Evolutionary conservation across 2,888 invertebrate species (phyloP), one percentile per base, ranked within the genome.

Genomic region (Laspeyria flexula): DNA sequence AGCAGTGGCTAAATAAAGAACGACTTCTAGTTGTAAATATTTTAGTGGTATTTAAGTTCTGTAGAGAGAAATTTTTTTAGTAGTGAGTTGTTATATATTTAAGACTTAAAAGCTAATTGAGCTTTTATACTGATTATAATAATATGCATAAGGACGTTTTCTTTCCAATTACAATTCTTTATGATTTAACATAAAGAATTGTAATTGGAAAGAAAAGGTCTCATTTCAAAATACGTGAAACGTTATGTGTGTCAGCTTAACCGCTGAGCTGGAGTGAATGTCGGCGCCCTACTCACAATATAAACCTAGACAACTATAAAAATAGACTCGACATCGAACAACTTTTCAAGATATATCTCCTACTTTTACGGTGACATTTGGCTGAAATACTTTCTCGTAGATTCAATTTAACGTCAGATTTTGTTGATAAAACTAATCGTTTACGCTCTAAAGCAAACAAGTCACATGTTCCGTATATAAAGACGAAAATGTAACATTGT

Each of bases 241-340:
- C 25, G 13, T 48, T 29, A 35, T 40, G 6, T 23, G 31, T 42
- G 33, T 46, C 21, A 25, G 7, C 31, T 18, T 44, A 33, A 65
- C 34, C 9, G 42, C 45, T 10, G 27, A 11, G 27, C 30, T 31
- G 40, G 27, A 29, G n/a, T 31, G 21, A 55, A 44, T 45, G 49
- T 58, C 49, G 40, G 29, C 50, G 40, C 43, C 27, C 13, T 43
- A 38, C 31, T 46, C 16, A 27, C 18, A 54, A 18, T 45, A 25
- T 25, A 48, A 29, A 44, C 38, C 42, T 37, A 50, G 38, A 57
- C 9, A 45, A 43, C 27, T 30, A 43, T 44, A 60, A 65, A 68
- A 60, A 68, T 65, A 60, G 48, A 50, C 11, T 43, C 7, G 31
- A 33, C 42, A 55, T 61, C 44, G 42, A n/a, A n/a, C 21, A 55